Conservation (phyloP, 2,113 vertebrate genomes). For the Crotalus tigris region DNA sequence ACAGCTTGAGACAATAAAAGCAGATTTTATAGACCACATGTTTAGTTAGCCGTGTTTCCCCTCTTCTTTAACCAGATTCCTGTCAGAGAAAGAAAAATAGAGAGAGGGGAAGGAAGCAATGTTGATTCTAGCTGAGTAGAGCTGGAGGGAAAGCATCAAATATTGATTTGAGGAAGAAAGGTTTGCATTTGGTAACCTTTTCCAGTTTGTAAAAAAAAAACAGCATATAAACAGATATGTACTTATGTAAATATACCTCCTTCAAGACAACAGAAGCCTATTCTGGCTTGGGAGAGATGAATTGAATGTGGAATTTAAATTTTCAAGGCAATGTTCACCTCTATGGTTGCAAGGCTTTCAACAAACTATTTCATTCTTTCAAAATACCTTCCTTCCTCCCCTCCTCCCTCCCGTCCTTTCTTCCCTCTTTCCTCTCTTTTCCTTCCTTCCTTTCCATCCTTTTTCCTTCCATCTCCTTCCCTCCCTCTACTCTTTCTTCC, state of each 20-base stretch:
- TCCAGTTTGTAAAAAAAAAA: not conserved
- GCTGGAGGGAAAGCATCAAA: slow-evolving; percentile 1
- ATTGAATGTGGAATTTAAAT: not conserved
- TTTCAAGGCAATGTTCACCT: not conserved
- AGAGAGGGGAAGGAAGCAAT: not conserved
- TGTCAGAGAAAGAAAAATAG: slow-evolving; percentile 22
- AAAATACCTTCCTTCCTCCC: not conserved
- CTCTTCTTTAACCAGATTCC: slow-evolving; percentile 11
- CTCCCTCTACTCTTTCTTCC: not conserved
- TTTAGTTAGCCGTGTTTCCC: slow-evolving; percentile 10
- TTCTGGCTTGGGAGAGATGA: not conserved
- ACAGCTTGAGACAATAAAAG: slow-evolving; percentile 46
- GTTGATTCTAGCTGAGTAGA: slow-evolving; percentile 7
- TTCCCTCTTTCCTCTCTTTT: not conserved
- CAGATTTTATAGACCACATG: not conserved
- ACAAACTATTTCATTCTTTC: not conserved
- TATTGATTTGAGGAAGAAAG: not conserved
- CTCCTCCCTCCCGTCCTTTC: not conserved
- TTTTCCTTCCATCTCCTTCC: not conserved
- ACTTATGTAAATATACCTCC: not conserved
- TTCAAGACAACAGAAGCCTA: not conserved
- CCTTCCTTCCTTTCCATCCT: not conserved
- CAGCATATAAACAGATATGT: not conserved
- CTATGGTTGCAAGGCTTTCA: not conserved
- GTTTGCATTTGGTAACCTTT: not conserved